These are phyloP conservation scores for Sterrhoptilus dennistouni DNA, from an alignment of 2,113 vertebrate genomes.

Conservation along the genomic window DNA sequence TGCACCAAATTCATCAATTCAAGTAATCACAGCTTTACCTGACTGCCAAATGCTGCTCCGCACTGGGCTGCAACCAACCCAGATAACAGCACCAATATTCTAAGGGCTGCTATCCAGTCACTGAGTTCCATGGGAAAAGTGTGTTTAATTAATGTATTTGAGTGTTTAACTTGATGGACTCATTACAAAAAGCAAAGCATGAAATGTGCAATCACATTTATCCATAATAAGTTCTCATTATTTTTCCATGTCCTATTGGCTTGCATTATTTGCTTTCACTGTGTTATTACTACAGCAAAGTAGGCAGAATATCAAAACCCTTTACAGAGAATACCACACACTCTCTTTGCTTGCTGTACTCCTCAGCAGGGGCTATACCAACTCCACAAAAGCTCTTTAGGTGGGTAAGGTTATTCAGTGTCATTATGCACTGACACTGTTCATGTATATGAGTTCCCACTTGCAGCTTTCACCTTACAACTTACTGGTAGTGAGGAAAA, in stretches of 20 bases:
- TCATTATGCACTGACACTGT: not conserved
- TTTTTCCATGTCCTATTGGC: not conserved
- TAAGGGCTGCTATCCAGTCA: not conserved
- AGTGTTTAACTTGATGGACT: not conserved
- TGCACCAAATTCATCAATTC: not conserved
- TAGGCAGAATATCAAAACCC: not conserved
- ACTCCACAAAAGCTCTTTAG: not conserved
- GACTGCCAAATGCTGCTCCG: not conserved
- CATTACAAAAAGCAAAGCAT: conserved; percentile 18
- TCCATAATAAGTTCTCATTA: not conserved
- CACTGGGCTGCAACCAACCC: not conserved
- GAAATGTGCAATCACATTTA: conserved; percentile 14
- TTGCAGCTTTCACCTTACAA: not conserved
- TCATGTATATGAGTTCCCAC: not conserved
- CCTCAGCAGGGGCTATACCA: not conserved
- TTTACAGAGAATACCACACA: not conserved
- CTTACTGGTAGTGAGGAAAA: not conserved
- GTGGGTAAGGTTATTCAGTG: not conserved
- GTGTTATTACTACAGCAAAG: not conserved
- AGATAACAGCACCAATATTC: not conserved
- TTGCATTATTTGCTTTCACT: not conserved
- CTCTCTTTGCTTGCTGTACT: not conserved
- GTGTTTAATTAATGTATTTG: not conserved
- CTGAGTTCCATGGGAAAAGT: not conserved
- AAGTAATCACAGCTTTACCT: not conserved